These are phyloP conservation scores for Crioceris asparagi DNA, from an alignment of 2,888 invertebrate species.

Conservation along the genomic window DNA sequence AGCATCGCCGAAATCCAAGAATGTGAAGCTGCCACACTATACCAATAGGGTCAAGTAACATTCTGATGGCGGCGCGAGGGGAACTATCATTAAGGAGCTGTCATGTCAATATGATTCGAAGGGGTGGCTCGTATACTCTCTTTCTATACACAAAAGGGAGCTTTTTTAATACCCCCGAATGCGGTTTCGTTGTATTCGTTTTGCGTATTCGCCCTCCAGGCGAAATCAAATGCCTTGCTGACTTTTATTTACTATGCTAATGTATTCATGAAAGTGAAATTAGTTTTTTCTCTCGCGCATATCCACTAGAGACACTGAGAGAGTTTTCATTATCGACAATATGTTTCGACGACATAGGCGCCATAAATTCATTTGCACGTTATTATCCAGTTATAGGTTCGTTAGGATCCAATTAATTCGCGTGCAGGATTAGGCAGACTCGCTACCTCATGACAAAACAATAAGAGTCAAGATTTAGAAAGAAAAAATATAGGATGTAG, in stretches of 20 bases:
- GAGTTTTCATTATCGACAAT: too few species aligned
- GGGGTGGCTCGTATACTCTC: conserved; percentile 35
- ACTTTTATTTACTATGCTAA: conserved; percentile 36
- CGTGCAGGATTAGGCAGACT: too few species aligned
- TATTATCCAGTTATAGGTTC: too few species aligned
- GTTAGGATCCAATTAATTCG: too few species aligned
- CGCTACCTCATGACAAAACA: too few species aligned
- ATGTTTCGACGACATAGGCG: too few species aligned
- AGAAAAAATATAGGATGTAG: too few species aligned
- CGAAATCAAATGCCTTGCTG: conserved; percentile 34
- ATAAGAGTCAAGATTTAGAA: too few species aligned
- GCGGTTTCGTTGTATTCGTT: conserved; percentile 36
- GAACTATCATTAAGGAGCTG: conserved; percentile 42
- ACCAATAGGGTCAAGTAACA: conserved; percentile 22
- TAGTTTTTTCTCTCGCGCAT: conserved; percentile 30
- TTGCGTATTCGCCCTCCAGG: conserved; percentile 32
- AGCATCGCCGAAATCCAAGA: conserved; percentile 36
- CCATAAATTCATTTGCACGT: too few species aligned
- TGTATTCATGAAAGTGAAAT: conserved; percentile 38
- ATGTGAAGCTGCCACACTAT: conserved; percentile 24
- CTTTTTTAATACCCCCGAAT: conserved; percentile 36
- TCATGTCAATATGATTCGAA: conserved; percentile 42
- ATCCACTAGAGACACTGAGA: too few species aligned
- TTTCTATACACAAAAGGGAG: conserved; percentile 36
- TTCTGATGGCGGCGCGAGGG: conserved; percentile 32